Evolutionary conservation across 2,888 invertebrate species (phyloP).

Genomic region (Scaptodrosophila latifasciaeformis): DNA sequence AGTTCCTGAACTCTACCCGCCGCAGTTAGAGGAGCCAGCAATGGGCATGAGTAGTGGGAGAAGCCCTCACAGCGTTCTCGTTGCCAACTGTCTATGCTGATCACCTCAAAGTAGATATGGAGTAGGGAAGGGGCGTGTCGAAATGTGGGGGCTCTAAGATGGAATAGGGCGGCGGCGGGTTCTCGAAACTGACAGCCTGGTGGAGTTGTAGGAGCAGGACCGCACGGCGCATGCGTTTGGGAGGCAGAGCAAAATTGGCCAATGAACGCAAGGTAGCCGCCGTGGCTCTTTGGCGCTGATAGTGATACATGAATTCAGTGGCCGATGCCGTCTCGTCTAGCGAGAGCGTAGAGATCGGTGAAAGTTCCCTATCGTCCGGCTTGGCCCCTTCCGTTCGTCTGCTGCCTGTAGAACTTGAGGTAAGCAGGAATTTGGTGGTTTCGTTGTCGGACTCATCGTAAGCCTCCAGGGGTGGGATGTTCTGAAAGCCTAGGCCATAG

Average conservation of each 20-base stretch:
- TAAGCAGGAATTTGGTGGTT: too few species aligned
- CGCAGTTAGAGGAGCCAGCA: conserved; percentile 64
- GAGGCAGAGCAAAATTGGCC: conserved; percentile 63
- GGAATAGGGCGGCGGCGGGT: conserved; percentile 77
- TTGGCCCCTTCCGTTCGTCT: neutral
- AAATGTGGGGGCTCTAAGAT: conserved; percentile 52
- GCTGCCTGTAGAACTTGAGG: neutral
- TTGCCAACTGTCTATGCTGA: conserved; percentile 80
- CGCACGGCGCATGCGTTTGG: conserved; percentile 72
- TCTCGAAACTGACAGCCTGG: conserved; percentile 79
- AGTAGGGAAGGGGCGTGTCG: conserved; percentile 35
- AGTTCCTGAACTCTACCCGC: conserved; percentile 74
- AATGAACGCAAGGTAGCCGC: conserved; percentile 18
- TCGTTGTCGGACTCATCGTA: conserved; percentile 29
- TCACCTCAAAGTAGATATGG: conserved; percentile 77
- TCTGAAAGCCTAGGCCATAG: conserved; percentile 81
- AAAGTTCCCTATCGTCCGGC: neutral
- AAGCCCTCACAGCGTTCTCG: conserved; percentile 81
- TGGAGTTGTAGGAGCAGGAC: conserved; percentile 80
- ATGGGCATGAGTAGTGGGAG: conserved; percentile 75
- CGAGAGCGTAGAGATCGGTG: neutral
- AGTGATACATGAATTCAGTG: conserved; percentile 27
- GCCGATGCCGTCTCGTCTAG: conserved; percentile 30
- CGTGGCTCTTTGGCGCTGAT: conserved; percentile 22
- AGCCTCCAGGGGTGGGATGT: conserved; percentile 75